These are phyloP conservation scores for Notamacropus eugenii DNA, from an alignment of 2,797 vertebrate species.

Conservation along the genomic window DNA sequence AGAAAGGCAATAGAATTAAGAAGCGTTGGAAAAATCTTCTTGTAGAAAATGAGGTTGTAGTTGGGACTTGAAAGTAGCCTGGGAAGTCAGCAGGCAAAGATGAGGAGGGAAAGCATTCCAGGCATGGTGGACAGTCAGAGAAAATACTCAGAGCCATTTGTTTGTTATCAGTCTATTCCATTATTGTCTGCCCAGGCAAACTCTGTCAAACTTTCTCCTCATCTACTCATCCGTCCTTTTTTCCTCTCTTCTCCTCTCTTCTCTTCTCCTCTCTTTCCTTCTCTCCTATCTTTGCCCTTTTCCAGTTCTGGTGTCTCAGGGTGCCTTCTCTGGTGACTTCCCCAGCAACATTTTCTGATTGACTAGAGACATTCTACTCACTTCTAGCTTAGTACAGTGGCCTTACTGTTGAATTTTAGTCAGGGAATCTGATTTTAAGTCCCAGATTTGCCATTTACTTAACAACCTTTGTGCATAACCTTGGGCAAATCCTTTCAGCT, in stretches of 20 bases:
- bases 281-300: background rate
- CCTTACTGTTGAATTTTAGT: background rate
- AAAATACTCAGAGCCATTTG: background rate
- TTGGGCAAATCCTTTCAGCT: background rate
- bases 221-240: background rate
- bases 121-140: background rate
- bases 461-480: background rate
- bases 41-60: background rate
- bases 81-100: background rate
- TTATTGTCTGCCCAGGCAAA: background rate
- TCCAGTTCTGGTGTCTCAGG: background rate
- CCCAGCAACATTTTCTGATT: background rate
- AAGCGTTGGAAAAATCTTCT: background rate
- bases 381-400: background rate
- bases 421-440: background rate
- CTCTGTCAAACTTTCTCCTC: background rate
- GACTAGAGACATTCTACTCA: background rate
- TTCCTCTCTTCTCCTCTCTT: too few species aligned
- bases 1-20: background rate
- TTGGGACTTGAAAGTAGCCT: background rate
- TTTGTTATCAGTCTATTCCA: background rate
- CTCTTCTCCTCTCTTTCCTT: background rate
- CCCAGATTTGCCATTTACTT: background rate
- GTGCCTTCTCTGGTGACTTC: background rate
- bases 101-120: background rate